A percentile compares a stretch with the other conserved stretches of the same genome.
These are phyloP conservation scores for Mystacides longicornis DNA, from an alignment of 2,888 invertebrate genomes.

Conservation along the genomic window DNA sequence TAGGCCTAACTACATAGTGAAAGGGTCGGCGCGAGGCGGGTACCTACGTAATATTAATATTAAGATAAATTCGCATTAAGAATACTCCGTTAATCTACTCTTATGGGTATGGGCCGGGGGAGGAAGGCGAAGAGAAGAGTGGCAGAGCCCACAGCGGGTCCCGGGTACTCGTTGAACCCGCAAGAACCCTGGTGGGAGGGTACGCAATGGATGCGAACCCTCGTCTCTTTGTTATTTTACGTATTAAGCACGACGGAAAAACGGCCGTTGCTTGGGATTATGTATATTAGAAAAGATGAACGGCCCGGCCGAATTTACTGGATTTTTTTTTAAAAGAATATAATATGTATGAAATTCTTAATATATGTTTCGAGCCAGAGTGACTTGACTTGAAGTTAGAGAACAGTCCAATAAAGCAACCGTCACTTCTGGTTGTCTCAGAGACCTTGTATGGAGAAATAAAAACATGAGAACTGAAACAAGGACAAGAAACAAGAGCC, in stretches of 20 bases:
- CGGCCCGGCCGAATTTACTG: neutral
- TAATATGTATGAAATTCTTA: too few species aligned
- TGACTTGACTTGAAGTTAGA: too few species aligned
- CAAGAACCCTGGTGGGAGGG: slow-evolving; percentile 11
- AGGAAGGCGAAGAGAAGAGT: neutral
- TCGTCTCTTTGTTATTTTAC: slow-evolving; percentile 23
- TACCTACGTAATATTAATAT: neutral
- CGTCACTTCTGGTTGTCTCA: too few species aligned
- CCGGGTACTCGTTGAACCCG: slow-evolving; percentile 5
- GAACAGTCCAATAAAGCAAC: too few species aligned
- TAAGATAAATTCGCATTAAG: neutral
- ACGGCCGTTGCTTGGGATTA: slow-evolving; percentile 13
- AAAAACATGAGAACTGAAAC: too few species aligned
- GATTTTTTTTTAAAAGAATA: neutral
- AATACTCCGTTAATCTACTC: slow-evolving; percentile 1
- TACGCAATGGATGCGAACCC: slow-evolving; percentile 20
- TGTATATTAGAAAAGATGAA: neutral
- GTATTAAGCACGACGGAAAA: slow-evolving; percentile 17
- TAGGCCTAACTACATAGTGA: too few species aligned
- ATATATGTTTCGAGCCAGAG: too few species aligned
- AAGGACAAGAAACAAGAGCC: too few species aligned
- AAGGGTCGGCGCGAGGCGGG: too few species aligned
- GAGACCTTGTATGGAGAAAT: too few species aligned
- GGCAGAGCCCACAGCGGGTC: slow-evolving; percentile 5
- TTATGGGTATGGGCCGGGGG: neutral